Evolutionary conservation across 37 sponge, comb jelly and placozoan species (phyloP).

Genomic region (Geodia barretti): DNA sequence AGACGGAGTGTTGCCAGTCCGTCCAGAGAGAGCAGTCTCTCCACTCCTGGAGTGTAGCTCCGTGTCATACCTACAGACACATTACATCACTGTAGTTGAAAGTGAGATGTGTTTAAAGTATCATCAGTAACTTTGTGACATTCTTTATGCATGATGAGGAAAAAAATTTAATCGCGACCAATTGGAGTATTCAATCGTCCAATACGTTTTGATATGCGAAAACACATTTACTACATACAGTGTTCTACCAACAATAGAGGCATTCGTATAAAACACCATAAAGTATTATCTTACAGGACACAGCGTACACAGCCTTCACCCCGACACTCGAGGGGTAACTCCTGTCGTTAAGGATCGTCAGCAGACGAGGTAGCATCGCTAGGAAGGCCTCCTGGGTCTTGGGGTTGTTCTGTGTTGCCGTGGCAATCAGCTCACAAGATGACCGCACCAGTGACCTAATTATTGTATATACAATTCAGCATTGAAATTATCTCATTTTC

Average conservation of each 20-base stretch:
- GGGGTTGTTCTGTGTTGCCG: slow-evolving; percentile 61
- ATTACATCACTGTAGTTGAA: background rate
- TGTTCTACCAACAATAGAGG: too few species aligned
- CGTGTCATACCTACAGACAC: slow-evolving; percentile 27
- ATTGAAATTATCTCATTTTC: background rate
- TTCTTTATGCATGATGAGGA: background rate
- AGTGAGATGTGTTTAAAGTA: background rate
- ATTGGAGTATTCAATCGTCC: background rate
- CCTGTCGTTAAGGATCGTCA: slow-evolving; percentile 1
- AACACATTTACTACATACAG: too few species aligned
- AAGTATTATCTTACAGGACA: slow-evolving; percentile 68
- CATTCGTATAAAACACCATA: too few species aligned
- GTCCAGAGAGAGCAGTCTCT: slow-evolving; percentile 8
- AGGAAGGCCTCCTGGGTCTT: slow-evolving; percentile 42
- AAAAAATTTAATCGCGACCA: background rate
- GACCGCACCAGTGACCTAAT: background rate
- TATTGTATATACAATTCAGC: background rate
- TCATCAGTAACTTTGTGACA: background rate
- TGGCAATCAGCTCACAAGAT: slow-evolving; percentile 59
- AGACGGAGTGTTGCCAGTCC: slow-evolving; percentile 9
- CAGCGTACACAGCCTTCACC: slow-evolving; percentile 55
- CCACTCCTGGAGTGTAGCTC: slow-evolving; percentile 4
- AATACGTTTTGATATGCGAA: too few species aligned
- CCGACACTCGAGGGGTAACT: background rate
- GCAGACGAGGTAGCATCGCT: slow-evolving; percentile 17